These are phyloP conservation scores for Rhyacichthys aspro DNA, from an alignment of 2,797 vertebrate genomes.

Conservation along the genomic window DNA sequence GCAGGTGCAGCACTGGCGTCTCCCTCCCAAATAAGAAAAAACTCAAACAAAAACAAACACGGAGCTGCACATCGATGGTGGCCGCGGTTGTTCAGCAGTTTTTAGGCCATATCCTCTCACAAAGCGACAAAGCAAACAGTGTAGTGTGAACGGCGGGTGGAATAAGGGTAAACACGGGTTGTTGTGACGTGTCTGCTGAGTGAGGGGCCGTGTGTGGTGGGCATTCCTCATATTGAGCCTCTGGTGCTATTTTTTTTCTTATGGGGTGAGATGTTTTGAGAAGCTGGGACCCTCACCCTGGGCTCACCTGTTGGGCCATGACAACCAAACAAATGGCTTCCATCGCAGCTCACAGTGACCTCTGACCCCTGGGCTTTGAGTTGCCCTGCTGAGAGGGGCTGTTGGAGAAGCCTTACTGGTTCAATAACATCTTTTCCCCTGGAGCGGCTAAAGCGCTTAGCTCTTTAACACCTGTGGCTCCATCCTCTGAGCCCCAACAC, in stretches of 20 bases:
- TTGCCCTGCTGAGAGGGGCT: slow-evolving; percentile 71
- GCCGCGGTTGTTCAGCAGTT: slow-evolving; percentile 44
- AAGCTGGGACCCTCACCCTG: slow-evolving; percentile 59
- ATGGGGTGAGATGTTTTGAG: slow-evolving; percentile 77
- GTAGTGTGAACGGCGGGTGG: slow-evolving; percentile 42
- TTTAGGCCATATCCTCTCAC: slow-evolving; percentile 25
- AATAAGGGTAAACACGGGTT: slow-evolving; percentile 68
- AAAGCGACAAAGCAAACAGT: slow-evolving; percentile 68
- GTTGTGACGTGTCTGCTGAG: slow-evolving; percentile 79
- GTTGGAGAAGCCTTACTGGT: slow-evolving; percentile 75
- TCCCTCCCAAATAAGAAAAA: slow-evolving; percentile 19
- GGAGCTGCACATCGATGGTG: slow-evolving; percentile 49
- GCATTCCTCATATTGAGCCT: slow-evolving; percentile 80
- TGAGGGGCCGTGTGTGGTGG: slow-evolving; percentile 73
- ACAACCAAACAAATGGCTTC: slow-evolving; percentile 84
- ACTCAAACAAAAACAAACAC: slow-evolving; percentile 74
- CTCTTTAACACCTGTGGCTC: slow-evolving; percentile 82
- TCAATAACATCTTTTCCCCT: slow-evolving; percentile 75
- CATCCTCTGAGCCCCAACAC: slow-evolving; percentile 53
- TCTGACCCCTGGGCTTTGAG: slow-evolving; percentile 78
- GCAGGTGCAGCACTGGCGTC: slow-evolving; percentile 74
- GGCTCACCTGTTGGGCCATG: slow-evolving; percentile 85
- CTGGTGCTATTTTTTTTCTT: slow-evolving; percentile 58
- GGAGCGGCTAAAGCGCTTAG: slow-evolving; percentile 72
- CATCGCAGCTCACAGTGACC: slow-evolving; percentile 73